These are phyloP conservation scores for Columbina picui DNA, from an alignment of 2,113 vertebrate species.

Conservation along the genomic window DNA sequence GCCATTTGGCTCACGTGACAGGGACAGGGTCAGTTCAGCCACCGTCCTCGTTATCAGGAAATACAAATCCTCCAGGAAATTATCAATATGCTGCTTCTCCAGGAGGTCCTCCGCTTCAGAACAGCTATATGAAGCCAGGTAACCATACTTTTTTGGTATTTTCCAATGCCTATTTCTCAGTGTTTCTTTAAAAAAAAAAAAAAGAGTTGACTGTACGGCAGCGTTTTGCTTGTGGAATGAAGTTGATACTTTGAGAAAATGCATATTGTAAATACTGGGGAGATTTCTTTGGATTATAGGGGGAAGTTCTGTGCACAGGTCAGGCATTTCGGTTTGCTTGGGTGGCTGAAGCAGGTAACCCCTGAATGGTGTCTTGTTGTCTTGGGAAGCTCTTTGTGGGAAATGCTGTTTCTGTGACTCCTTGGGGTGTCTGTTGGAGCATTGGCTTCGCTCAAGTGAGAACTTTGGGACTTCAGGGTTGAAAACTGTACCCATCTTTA, in stretches of 20 bases:
- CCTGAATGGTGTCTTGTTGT: accelerated
- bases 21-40: slow-evolving; percentile 53
- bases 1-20: slow-evolving; percentile 70
- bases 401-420: not conserved
- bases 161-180: not conserved
- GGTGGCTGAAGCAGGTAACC: not conserved
- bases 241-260: not conserved
- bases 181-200: accelerated
- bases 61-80: slow-evolving; percentile 65
- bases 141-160: not conserved
- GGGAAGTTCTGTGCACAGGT: not conserved
- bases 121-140: slow-evolving; percentile 78
- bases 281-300: not conserved
- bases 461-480: not conserved
- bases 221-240: not conserved
- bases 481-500: not conserved
- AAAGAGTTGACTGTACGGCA: not conserved
- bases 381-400: not conserved
- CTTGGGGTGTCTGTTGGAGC: not conserved
- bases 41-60: slow-evolving; percentile 2
- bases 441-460: not conserved
- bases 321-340: not conserved
- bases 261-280: not conserved
- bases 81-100: slow-evolving; percentile 74
- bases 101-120: slow-evolving; percentile 73